Conservation (phyloP, 2,888 invertebrate species). For the Pseudoips prasinana region DNA sequence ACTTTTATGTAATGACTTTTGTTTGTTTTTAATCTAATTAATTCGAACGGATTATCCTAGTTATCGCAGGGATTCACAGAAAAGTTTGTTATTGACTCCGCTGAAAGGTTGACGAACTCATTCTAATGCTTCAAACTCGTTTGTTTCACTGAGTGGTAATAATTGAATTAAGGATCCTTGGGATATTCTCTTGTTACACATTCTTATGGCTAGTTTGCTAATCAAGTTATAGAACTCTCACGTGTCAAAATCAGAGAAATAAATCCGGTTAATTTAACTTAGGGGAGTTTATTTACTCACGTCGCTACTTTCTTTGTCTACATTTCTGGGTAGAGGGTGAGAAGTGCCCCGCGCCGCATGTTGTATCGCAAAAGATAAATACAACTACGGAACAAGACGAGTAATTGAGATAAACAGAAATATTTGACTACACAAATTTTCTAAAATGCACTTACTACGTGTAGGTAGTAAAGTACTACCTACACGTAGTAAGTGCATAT, state of each 20-base stretch:
- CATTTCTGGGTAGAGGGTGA: constrained; percentile 45
- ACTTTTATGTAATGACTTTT: constrained; percentile 66
- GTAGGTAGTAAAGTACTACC: too few species aligned
- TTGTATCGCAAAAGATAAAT: constrained; percentile 75
- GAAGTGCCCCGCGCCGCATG: constrained; percentile 39
- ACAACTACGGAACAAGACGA: constrained; percentile 63
- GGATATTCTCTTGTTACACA: constrained; percentile 38
- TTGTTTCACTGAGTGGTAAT: constrained; percentile 36
- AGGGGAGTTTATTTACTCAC: constrained; percentile 63
- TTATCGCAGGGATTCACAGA: constrained; percentile 60
- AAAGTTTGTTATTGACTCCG: constrained; percentile 54
- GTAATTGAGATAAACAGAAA: constrained; percentile 76
- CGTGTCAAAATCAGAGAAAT: constrained; percentile 65
- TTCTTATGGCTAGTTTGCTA: constrained; percentile 42
- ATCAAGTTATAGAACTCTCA: constrained; percentile 52
- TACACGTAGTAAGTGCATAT: too few species aligned
- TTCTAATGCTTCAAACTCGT: constrained; percentile 42
- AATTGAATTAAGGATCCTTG: constrained; percentile 42
- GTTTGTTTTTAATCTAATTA: constrained; percentile 76
- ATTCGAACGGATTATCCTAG: constrained; percentile 68
- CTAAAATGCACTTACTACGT: too few species aligned
- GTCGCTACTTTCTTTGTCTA: constrained; percentile 67
- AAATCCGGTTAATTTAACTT: constrained; percentile 64
- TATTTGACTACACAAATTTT: constrained; percentile 63
- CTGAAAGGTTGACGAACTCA: constrained; percentile 46